Evolutionary conservation across 2,888 invertebrate species (phyloP), one percentile per base, ranked within the genome.

Genomic region (Eucera pruinosa): DNA sequence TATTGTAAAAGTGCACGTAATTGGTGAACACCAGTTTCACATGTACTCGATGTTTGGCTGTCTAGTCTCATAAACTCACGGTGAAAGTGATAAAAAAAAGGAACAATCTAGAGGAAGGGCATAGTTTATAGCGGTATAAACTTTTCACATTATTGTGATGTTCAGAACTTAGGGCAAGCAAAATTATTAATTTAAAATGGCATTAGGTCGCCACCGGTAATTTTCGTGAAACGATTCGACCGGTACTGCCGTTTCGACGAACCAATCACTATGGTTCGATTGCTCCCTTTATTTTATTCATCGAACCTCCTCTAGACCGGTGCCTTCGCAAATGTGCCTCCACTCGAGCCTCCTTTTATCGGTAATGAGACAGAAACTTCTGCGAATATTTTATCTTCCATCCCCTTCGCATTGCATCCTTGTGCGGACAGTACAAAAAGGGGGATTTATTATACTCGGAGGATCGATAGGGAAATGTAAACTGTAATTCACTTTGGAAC

Each of bases 301-400:
- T 1, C 39, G 36, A 33, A 36, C 23, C 5, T 36, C 25, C 4
- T n/a, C 6, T n/a, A 4, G 3, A 48, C 15, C 25, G 1, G 23
- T 18, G 11, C 18, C 39, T 5, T 27, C 20, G 2, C 30, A 15
- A 62, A 72, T 58, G 69, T 64, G 48, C 54, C 47, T 41, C 25
- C 54, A 33, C 39, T 72, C 27, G 57, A 48, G 60, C 62, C 47
- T 41, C 60, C 62, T 60, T 61, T 75, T 70, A 69, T 55, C 75
- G 76, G 69, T 70, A 80, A 82, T 76, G 73, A 82, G 76, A 82
- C 68, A 73, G 79, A 79, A 75, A 75, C 66, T 61, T 36, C 36
- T 18, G 23, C 36, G 73, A 55, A 73, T 80, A 82, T 41, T 48
- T 52, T 36, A 30, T 27, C 39, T 23, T n/a, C 45, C 58, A 25